Percentiles rank a stretch among this genome's conserved stretches.
phyloP scores from a whole-genome alignment of 2,797 vertebrate species.

The Ctenopoma multispine region DNA sequence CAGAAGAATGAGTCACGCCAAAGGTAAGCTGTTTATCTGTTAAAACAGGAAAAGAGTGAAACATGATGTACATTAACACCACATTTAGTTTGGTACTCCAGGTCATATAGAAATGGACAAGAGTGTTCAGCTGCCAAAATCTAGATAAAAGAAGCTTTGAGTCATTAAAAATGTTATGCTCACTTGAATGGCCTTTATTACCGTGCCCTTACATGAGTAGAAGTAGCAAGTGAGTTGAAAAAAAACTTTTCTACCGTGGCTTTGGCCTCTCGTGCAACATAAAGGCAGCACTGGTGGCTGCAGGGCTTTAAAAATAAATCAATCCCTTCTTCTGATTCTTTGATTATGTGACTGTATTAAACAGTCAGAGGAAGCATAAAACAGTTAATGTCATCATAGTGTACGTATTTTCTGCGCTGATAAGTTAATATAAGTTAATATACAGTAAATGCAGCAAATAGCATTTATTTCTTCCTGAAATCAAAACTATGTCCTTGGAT shows the following conservation, averaged over 20 bases:
- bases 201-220: neutral
- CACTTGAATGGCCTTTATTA: neutral
- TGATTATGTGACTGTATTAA: no score
- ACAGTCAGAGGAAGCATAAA: no score
- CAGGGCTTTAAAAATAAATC: no score
- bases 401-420: neutral
- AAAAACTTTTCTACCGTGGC: neutral
- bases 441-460: neutral
- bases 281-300: neutral
- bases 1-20: slow-evolving; percentile 49
- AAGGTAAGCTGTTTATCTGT: slow-evolving; percentile 75
- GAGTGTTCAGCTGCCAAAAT: slow-evolving; percentile 14
- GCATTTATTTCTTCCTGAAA: neutral
- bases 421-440: no score
- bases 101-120: neutral
- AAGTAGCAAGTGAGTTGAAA: neutral
- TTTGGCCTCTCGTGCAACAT: neutral
- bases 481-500: neutral
- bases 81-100: neutral
- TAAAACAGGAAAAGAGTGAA: slow-evolving; percentile 22
- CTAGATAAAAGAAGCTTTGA: neutral
- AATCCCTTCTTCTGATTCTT: no score
- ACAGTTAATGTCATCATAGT: neutral
- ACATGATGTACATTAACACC: neutral
- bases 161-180: neutral